Evolutionary conservation across 2,888 invertebrate species (phyloP), one percentile per base, ranked within the genome.

Genomic region (Melanchra persicariae): DNA sequence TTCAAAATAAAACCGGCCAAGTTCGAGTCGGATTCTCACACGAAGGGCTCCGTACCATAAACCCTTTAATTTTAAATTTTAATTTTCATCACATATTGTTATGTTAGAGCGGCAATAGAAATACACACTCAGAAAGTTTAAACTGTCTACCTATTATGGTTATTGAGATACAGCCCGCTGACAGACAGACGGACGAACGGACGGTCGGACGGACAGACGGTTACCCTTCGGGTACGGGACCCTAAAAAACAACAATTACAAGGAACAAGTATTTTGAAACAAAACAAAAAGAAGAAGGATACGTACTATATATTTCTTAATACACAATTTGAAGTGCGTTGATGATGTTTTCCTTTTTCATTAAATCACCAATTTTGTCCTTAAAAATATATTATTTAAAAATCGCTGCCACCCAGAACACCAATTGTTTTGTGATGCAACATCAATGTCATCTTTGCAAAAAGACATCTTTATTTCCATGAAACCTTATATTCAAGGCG

Each of bases 391-490:
- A 37, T 59, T 58, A 45, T 65, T 62, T 30, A 15, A 57, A 58
- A 60, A 45, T 55, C 34, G 4, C 19, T 51, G 51, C 73, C 63
- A 59, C 70, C 62, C 64, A 74, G 19, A 37, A 54, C 9, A 17
- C 3, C n/a, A 64, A 63, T 57, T 52, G 24, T 52, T 54, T 10
- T 24, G 26, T 78, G 40, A 59, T 55, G 64, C 61, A 70, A 74
- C 37, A 58, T 12, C 24, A 34, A 62, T 52, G 45, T 47, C 19
- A 71, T 59, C 22, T 72, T 67, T 54, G 43, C 52, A 70, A 70
- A 45, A 69, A 68, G 22, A 61, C 51, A 61, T 75, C 2, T 81
- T 84, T 78, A 81, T 70, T 76, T 34, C 57, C 55, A 61, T 49
- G 67, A 60, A 81, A 69, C 47, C 43, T 51, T 63, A 71, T 70